Evolutionary conservation across 1,140 invertebrate genomes (phyloP), one percentile per base, ranked within the genome.

Genomic region (Drosophila santomea): DNA sequence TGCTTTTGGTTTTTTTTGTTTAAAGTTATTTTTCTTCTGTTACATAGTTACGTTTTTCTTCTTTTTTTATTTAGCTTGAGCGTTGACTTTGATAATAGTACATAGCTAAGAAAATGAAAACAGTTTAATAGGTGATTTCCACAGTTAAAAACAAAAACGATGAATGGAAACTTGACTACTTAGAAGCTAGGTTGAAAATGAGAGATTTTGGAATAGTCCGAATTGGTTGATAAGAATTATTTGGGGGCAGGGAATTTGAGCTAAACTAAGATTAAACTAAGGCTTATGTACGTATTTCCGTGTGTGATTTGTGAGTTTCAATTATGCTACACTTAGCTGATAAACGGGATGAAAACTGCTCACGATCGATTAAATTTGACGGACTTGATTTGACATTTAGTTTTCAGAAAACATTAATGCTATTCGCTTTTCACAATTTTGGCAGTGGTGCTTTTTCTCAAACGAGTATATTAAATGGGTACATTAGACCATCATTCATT

Each of bases 201-300:
- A 72, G 57, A 41, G 14, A 35, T 58, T 48, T 66, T 76, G 73
- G 74, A 75, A 76, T 68, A 51, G 73, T 76, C 55, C 67, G 67
- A 71, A 63, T 72, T 54, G 51, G 32, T 47, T 66, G 39, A 62
- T 56, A 43, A 52, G 60, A n/a, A 20, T 17, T 69, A 14, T 59
- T 44, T 39, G 41, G 44, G 43, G 32, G 14, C 0, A 14, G 59
- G 71, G 75, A 88, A 88, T 86, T 86, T 76, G 50, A 41, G 76
- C 83, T 86, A 86, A 83, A 75, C 83, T 88, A 86, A 62, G 62
- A 79, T 83, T 86, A 83, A 73, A 73, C 75, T 88, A 83, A 67
- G 59, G 62, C 85, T 86, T 88, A 59, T 62, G 61, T 86, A 86
- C 83, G 83, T 86, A 86, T 78, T 58, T 74, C 55, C 47, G 39